Evolutionary conservation across 1,140 invertebrate genomes (phyloP).

Genomic region (Drosophila pallidifrons): DNA sequence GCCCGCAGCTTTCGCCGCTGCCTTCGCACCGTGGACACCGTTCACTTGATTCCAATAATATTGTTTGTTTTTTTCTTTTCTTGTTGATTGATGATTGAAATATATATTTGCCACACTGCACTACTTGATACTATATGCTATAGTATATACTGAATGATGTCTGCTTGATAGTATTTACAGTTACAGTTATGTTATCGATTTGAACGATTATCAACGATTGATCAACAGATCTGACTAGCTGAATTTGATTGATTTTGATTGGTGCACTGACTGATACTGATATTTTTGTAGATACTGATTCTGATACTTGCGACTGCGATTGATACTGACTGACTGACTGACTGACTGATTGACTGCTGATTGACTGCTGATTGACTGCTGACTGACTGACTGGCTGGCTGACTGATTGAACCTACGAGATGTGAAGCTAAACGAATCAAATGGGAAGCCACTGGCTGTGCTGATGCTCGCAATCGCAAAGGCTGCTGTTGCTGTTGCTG

Average conservation of each 20-base stretch:
- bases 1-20: conserved; percentile 49
- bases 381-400: conserved; percentile 36
- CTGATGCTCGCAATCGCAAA: conserved; percentile 55
- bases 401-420: conserved; percentile 53
- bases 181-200: conserved; percentile 1
- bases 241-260: conserved; percentile 44
- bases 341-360: conserved; percentile 33
- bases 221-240: conserved; percentile 35
- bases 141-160: conserved; percentile 15
- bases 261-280: conserved; percentile 16
- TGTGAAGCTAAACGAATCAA: conserved; percentile 64
- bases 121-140: conserved; percentile 26
- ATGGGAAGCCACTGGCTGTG: conserved; percentile 73
- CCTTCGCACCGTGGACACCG: conserved; percentile 3
- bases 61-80: not conserved
- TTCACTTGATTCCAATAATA: conserved; percentile 11
- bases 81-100: not conserved
- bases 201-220: conserved; percentile 26
- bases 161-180: conserved; percentile 55
- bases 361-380: conserved; percentile 23
- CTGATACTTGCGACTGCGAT: conserved; percentile 17
- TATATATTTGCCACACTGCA: conserved; percentile 31
- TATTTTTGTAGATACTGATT: conserved; percentile 2
- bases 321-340: conserved; percentile 40
- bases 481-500: conserved; percentile 13